phyloP scores from a whole-genome alignment of 2,797 vertebrate genomes.

The Sebastes iracundus region DNA sequence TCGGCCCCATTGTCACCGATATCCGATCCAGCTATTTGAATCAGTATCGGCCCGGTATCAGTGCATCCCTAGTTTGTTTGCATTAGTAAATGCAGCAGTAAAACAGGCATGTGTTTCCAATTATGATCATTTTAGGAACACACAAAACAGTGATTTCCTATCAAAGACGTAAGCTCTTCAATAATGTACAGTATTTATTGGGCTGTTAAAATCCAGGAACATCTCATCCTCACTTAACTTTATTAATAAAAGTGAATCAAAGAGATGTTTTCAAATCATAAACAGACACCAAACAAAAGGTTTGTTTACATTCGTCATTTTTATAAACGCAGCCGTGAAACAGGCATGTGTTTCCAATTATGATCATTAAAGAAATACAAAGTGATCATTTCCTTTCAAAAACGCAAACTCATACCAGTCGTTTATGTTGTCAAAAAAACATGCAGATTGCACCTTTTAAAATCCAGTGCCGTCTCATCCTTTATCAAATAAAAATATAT shows the following conservation, averaged over 20 bases:
- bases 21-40: too few relatives aligned
- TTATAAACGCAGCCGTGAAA: not conserved
- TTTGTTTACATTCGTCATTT: not conserved
- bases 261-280: conserved; percentile 28
- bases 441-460: not conserved
- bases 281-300: not conserved
- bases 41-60: too few relatives aligned
- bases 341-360: not conserved
- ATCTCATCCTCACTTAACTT: not conserved
- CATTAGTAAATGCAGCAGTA: not conserved
- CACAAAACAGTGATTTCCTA: not conserved
- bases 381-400: not conserved
- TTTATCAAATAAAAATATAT: not conserved
- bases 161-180: not conserved
- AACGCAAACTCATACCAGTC: not conserved
- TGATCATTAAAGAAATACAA: not conserved
- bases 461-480: not conserved
- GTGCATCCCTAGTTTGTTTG: not conserved
- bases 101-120: not conserved
- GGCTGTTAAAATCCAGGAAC: not conserved
- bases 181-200: not conserved
- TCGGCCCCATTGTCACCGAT: too few relatives aligned
- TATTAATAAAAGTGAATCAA: conserved; percentile 30
- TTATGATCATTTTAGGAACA: not conserved
- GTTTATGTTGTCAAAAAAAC: not conserved